Base-by-base conservation (phyloP, 1,140 invertebrate species). In the Pseudachorutes palmiensis region DNA sequence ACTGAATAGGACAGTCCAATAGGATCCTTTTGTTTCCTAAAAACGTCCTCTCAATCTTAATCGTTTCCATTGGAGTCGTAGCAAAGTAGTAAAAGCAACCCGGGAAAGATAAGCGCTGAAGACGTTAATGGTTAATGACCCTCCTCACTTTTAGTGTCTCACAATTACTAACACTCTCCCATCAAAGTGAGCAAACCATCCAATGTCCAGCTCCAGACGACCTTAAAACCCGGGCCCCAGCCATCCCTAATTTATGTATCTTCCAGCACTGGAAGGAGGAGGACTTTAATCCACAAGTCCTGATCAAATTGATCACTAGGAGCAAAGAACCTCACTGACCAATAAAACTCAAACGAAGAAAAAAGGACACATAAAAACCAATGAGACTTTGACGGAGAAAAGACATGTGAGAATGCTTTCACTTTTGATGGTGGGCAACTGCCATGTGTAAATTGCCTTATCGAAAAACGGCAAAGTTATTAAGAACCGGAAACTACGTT, bases 51-150 rank as follows among this genome's bases (percentile, higher is more conserved):
- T 55, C 51, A 55, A 55, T 55, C 51, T 55, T 55, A 55, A 55
- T 55, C 51, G 51, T 26, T 55, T 14, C 51, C 14, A 55, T 14
- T 55, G 9, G 12, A 22, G 24, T 55, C 51, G 51, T 55, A 55
- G 24, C 51, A 55, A 55, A 55, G 51, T 55, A 55, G 51, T 55
- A 55, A 55, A 55, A 55, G 51, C 5, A 22, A 55, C 9, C 9
- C 24, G 9, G 51, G 24, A 22, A n/a, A 55, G 51, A 55, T 55
- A 51, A 36, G 60, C 61, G 59, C 57, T 63, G 58, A 69, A 69
- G 67, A 69, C 67, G 67, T 69, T 69, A 69, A 69, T 68, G 64
- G 58, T 69, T 69, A 69, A 69, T 69, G 68, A 69, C 68, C 68
- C 51, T 55, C 49, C 59, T 41, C 51, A 55, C 51, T 55, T 55